Base-by-base conservation (phyloP, 2,797 vertebrate species). In the Eleutherodactylus coqui region DNA sequence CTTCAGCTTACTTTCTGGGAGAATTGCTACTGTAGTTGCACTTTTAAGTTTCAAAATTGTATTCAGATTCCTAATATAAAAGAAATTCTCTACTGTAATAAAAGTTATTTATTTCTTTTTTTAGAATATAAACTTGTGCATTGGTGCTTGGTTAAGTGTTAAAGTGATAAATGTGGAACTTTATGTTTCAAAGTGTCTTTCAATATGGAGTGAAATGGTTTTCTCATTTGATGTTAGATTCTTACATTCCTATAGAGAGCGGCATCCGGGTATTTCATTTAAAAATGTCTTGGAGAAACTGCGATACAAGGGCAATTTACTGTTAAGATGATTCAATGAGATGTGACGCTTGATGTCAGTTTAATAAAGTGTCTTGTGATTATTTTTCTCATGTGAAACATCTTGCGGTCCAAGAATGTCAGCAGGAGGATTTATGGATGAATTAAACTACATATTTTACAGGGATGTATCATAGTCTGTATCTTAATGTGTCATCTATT, bases 331-430 rank as follows among this genome's bases (percentile, higher is more conserved):
- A 80, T 86, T 81, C 78, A 82, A 86, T 76, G 47, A 82, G 72
- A 76, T 82, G 72, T 86, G 72, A 55, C 79, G 73, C 14, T 36
- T 55, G 58, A 53, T 86, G 79, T 82, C 79, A 86, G 79, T 86
- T 86, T 86, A 86, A 86, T 86, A 82, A 86, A 82, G 72, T 82
- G 79, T 32, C 70, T 82, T 82, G 70, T 76, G 72, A 86, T 86
- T 86, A 86, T 86, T 82, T 86, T 86, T 77, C 79, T 76, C 72
- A 67, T 76, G 58, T 82, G 72, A 82, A 86, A 76, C 70, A 86
- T 86, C 72, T 82, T 53, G 55, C 14, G 41, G 58, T 76, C 58
- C 62, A 51, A 0, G 43, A 41, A 82, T 82, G 85, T 82, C 79
- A 82, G 60, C 43, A 67, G 58, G 47, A 86, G 55, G 45, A 86